Evolutionary conservation across 2,113 vertebrate species (phyloP).

Genomic region (Oreochromis tanganicae): DNA sequence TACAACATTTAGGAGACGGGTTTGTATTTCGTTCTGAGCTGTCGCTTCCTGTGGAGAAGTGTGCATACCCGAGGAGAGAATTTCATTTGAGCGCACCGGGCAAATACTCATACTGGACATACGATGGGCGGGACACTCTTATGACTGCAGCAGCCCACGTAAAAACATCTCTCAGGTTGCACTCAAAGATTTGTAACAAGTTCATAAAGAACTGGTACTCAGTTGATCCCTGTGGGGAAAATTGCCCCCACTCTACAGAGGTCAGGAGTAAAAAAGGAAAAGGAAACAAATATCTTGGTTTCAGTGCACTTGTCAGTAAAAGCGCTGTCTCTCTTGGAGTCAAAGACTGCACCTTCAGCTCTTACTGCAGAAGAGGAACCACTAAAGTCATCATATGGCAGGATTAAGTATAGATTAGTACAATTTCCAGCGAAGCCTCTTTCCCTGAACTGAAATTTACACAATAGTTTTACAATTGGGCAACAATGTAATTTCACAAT

Average conservation of each 20-base stretch:
- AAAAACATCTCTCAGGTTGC: background rate
- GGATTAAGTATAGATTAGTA: background rate
- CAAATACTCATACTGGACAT: background rate
- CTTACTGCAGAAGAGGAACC: slow-evolving; percentile 27
- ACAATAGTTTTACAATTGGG: slow-evolving; percentile 39
- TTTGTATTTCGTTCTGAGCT: slow-evolving; percentile 41
- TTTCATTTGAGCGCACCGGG: slow-evolving; percentile 12
- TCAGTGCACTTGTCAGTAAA: background rate
- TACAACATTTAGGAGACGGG: slow-evolving; percentile 16
- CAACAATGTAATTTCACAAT: slow-evolving; percentile 43
- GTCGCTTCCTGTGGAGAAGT: slow-evolving; percentile 48
- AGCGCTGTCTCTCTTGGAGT: background rate
- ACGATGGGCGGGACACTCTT: background rate
- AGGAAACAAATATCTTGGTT: background rate
- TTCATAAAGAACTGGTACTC: background rate
- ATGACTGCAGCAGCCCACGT: background rate
- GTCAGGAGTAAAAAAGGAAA: slow-evolving; percentile 5
- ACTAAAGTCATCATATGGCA: background rate
- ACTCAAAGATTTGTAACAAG: background rate
- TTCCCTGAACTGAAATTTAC: slow-evolving; percentile 50
- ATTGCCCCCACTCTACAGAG: background rate
- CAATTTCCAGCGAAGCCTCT: slow-evolving; percentile 29
- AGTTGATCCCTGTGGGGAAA: background rate
- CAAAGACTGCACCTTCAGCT: background rate
- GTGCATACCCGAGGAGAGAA: slow-evolving; percentile 18